Base-by-base conservation (phyloP, 2,888 invertebrate genomes). In the Hydriomena furcata region DNA sequence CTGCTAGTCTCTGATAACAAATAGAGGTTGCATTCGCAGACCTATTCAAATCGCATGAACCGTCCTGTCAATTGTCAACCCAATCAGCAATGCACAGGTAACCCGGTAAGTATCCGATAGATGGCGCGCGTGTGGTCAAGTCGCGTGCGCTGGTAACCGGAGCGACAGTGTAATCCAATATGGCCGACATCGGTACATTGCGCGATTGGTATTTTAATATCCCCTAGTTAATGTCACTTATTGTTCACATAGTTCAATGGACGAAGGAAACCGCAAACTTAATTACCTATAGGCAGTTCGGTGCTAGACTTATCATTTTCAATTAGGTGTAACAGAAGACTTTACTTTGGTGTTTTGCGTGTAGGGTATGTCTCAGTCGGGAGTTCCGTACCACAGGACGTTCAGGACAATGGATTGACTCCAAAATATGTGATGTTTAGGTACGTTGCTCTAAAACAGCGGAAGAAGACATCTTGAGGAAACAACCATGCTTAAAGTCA, bases 81-180 rank as follows among this genome's bases (percentile, higher is more conserved):
- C 57, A 64, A 60, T 66, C 62, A 58, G 63, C 59, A 66, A 60
- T 66, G 60, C 59, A 55, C 50, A 64, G 58, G 65, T 64, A 74
- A 69, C 67, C 60, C 53, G 49, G 71, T 75, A 69, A 70, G 68
- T 73, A 75, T 71, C 75, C 72, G 56, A 60, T 84, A 87, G 86
- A 88, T 85, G 85, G 81, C 87, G 87, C 79, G 86, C 80, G 89
- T 87, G 90, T 88, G 89, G 88, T 83, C 88, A 74, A 76, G 85
- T 84, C 88, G 87, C 89, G 89, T 87, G 89, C 89, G 87, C 46
- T n/a, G 21, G 83, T 79, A 87, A 88, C 87, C 86, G 80, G 82
- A 88, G 84, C 82, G 86, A 87, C 88, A 84, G 84, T 87, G 89
- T 89, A 90, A 90, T 83, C 76, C 83, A 87, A 89, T 88, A 89